Evolutionary conservation across 2,888 invertebrate species (phyloP).

Genomic region (Epistrophe eligans): DNA sequence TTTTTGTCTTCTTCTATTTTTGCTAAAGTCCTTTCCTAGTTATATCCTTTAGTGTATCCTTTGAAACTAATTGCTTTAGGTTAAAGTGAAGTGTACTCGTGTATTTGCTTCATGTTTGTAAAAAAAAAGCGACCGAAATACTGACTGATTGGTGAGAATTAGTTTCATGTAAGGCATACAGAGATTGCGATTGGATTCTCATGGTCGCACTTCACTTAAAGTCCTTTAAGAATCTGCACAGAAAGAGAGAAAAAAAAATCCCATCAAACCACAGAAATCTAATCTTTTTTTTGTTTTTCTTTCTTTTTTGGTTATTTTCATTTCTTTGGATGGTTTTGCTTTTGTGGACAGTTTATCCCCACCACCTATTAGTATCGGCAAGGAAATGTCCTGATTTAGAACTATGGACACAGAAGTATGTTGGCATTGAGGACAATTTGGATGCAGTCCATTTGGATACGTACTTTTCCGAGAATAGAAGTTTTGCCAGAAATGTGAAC

Average conservation of each 20-base stretch:
- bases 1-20: slow-evolving; percentile 10
- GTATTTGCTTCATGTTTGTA: slow-evolving; percentile 6
- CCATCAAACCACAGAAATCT: slow-evolving; percentile 77
- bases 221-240: slow-evolving; percentile 3
- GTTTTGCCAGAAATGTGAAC: slow-evolving; percentile 80
- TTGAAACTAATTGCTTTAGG: slow-evolving; percentile 68
- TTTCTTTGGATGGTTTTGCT: slow-evolving; percentile 10
- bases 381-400: slow-evolving; percentile 79
- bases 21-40: slow-evolving; percentile 38
- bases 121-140: slow-evolving; percentile 11
- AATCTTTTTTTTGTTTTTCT: slow-evolving; percentile 45
- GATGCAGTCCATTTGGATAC: slow-evolving; percentile 81
- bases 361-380: slow-evolving; percentile 82
- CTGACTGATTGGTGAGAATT: slow-evolving; percentile 64
- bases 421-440: slow-evolving; percentile 81
- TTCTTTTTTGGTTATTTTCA: background rate
- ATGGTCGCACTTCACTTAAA: slow-evolving; percentile 56
- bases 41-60: slow-evolving; percentile 47
- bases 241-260: slow-evolving; percentile 1
- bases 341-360: slow-evolving; percentile 80
- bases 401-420: slow-evolving; percentile 83
- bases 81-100: slow-evolving; percentile 58
- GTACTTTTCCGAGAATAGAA: slow-evolving; percentile 80
- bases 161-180: slow-evolving; percentile 55
- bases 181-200: slow-evolving; percentile 29